Conservation (phyloP, 2,888 invertebrate genomes). For the Campopleginae sp. region DNA sequence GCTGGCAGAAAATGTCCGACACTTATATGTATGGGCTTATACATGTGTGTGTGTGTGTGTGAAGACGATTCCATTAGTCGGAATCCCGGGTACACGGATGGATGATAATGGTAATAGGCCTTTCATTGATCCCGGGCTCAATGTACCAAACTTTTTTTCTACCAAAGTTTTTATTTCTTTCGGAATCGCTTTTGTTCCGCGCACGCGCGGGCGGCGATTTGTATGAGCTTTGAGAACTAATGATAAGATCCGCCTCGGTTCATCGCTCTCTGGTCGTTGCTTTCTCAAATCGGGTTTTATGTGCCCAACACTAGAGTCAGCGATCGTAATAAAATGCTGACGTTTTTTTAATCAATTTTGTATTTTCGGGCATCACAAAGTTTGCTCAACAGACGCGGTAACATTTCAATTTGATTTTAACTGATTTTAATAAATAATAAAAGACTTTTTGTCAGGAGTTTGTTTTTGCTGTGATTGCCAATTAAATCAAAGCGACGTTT, state of each 20-base stretch:
- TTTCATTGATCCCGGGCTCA: conserved; percentile 54
- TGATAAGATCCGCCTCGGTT: neutral
- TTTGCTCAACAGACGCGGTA: no score
- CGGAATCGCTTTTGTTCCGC: neutral
- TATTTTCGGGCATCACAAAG: no score
- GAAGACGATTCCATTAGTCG: conserved; percentile 34
- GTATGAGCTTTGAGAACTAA: neutral
- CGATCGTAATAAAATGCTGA: no score
- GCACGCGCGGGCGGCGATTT: no score
- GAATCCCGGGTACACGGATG: conserved; percentile 16
- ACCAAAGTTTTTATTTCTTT: conserved; percentile 15
- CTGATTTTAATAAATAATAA: no score
- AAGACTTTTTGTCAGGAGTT: no score
- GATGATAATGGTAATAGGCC: conserved; percentile 55
- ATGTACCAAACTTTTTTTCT: conserved; percentile 34
- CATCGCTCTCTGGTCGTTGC: neutral
- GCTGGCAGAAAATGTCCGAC: neutral
- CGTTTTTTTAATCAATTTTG: no score
- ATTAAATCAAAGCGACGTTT: neutral
- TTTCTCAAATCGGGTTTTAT: neutral
- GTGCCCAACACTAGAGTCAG: no score
- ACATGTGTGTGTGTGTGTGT: neutral
- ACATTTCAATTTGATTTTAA: no score
- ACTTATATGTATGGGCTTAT: neutral
- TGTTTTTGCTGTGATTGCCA: no score